Evolutionary conservation across 2,888 invertebrate genomes (phyloP).

Genomic region (Caenorhabditis japonica): DNA sequence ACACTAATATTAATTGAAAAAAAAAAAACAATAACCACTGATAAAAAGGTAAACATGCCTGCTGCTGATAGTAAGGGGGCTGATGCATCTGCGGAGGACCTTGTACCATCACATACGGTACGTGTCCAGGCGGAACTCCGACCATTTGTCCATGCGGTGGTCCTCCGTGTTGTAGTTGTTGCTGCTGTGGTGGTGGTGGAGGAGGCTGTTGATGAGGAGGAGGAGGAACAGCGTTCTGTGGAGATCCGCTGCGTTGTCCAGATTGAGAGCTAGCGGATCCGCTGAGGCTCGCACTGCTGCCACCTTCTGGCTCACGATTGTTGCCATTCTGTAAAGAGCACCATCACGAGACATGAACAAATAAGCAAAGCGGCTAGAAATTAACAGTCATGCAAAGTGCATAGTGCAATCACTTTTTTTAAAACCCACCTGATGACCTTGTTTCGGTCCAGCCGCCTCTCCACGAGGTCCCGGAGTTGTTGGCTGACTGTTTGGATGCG

Average conservation of each 20-base stretch:
- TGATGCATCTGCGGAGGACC: constrained; percentile 15
- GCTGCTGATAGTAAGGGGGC: constrained; percentile 13
- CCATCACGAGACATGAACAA: constrained; percentile 6
- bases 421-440: constrained; percentile 8
- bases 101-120: constrained; percentile 7
- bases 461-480: constrained; percentile 56
- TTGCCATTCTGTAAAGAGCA: constrained; percentile 35
- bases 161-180: constrained; percentile 2
- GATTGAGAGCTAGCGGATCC: constrained; percentile 44
- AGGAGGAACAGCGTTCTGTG: constrained; percentile 11
- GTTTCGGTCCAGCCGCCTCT: constrained; percentile 18
- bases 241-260: constrained; percentile 43
- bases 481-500: constrained; percentile 57
- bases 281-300: constrained; percentile 38
- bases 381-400: background rate
- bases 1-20: no score
- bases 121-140: constrained; percentile 10
- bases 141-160: constrained; percentile 6
- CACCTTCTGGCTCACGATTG: constrained; percentile 32
- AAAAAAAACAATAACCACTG: background rate
- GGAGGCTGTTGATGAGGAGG: constrained; percentile 12
- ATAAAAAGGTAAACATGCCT: constrained; percentile 40
- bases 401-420: background rate
- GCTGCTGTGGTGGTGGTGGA: constrained; percentile 1
- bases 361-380: background rate